Evolutionary conservation across 2,113 vertebrate genomes (phyloP).

Genomic region (Rhipidura dahli): DNA sequence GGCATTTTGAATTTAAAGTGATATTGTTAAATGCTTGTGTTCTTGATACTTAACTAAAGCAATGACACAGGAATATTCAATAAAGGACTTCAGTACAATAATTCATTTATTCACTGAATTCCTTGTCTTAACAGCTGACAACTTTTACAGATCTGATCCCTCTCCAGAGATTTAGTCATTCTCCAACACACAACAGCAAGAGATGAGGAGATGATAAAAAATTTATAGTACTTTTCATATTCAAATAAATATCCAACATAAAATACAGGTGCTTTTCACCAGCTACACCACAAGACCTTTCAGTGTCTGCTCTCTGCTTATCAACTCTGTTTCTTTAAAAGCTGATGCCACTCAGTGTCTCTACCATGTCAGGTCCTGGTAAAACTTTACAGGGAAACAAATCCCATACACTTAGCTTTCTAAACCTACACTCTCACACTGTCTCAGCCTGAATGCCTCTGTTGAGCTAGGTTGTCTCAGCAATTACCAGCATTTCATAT

Average conservation of each 20-base stretch:
- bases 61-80: not conserved
- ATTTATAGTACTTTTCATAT: not conserved
- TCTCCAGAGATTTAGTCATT: not conserved
- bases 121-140: not conserved
- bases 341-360: not conserved
- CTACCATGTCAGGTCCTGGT: not conserved
- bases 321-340: not conserved
- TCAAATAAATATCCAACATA: not conserved
- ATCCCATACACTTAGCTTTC: not conserved
- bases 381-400: not conserved
- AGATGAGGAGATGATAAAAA: not conserved
- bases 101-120: slow-evolving; percentile 15
- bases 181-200: not conserved
- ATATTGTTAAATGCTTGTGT: slow-evolving; percentile 7
- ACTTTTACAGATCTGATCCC: not conserved
- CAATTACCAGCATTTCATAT: not conserved
- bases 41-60: slow-evolving; percentile 4
- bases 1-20: slow-evolving; percentile 39
- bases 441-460: not conserved
- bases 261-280: not conserved
- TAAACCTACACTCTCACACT: not conserved
- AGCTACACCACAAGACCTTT: not conserved
- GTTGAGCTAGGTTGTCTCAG: not conserved
- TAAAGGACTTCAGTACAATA: not conserved
- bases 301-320: not conserved